Percentiles rank a stretch among this genome's conserved stretches.
Evolutionary conservation across 2,113 vertebrate species (phyloP).

Genomic region (Phalacrocorax brasilianus): DNA sequence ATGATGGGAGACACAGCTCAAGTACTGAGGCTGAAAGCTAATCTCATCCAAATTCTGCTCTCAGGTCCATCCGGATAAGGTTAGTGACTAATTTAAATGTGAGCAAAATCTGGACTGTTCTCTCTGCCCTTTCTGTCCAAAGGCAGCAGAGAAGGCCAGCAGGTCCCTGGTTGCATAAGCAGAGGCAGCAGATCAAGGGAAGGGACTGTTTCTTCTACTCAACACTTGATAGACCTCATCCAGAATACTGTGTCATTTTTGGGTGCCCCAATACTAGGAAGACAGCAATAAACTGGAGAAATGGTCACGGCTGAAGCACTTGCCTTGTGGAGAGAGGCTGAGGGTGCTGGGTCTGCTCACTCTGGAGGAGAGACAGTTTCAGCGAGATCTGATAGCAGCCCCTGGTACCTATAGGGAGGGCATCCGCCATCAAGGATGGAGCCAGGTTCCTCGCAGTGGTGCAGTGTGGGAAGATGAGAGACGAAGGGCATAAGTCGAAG

Average conservation of each 20-base stretch:
- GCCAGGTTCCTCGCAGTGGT: neutral
- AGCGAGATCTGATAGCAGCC: neutral
- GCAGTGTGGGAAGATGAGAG: neutral
- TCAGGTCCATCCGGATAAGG: neutral
- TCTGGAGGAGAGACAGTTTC: neutral
- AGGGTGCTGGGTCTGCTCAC: neutral
- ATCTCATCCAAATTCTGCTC: neutral
- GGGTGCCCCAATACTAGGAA: neutral
- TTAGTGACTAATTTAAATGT: neutral
- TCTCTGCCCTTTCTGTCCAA: neutral
- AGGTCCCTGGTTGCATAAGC: neutral
- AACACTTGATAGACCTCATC: neutral
- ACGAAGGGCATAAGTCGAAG: rapidly evolving
- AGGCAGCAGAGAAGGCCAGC: neutral
- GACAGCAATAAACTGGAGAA: neutral
- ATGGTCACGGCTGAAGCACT: neutral
- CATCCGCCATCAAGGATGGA: neutral
- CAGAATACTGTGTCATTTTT: neutral
- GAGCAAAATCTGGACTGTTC: neutral
- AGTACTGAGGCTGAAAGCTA: neutral
- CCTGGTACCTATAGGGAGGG: neutral
- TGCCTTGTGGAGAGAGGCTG: neutral
- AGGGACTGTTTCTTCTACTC: neutral
- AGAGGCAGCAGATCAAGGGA: neutral
- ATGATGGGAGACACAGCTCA: neutral